Conservation (phyloP, 2,888 invertebrate species). For the Phymatocera aterrima region DNA sequence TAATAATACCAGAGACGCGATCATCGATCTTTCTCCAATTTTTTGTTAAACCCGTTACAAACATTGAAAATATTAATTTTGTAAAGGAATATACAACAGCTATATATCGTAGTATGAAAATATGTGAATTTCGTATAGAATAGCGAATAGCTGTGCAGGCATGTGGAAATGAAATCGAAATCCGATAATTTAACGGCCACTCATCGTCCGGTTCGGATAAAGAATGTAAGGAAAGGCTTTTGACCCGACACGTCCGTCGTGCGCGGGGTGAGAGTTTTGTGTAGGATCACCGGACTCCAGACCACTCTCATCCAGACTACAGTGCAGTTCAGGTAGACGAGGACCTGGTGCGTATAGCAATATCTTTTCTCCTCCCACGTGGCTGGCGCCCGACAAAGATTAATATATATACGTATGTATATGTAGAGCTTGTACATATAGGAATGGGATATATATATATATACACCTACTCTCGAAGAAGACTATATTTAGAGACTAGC, state of each 20-base stretch:
- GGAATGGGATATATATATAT: not conserved
- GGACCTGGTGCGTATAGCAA: not conserved
- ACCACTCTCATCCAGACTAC: constrained; percentile 1
- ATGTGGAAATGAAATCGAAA: not conserved
- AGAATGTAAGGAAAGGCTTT: not conserved
- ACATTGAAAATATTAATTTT: no score
- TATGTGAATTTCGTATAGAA: no score
- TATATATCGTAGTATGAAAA: no score
- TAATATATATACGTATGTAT: not conserved
- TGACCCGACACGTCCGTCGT: not conserved
- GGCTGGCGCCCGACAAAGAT: constrained; percentile 29
- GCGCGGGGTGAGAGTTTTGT: no score
- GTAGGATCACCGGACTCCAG: constrained; percentile 28
- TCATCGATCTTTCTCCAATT: no score
- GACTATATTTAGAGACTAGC: not conserved
- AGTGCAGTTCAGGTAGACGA: constrained; percentile 24
- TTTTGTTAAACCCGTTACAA: no score
- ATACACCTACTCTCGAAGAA: not conserved
- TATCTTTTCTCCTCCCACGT: constrained; percentile 25
- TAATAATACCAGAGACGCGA: no score
- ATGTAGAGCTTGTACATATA: not conserved
- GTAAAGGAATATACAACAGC: no score
- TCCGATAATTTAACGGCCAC: not conserved
- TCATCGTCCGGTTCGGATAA: not conserved
- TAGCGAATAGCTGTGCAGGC: no score